These are phyloP conservation scores for Acanthurus lineatus DNA, from an alignment of 2,797 vertebrate genomes.

Conservation along the genomic window DNA sequence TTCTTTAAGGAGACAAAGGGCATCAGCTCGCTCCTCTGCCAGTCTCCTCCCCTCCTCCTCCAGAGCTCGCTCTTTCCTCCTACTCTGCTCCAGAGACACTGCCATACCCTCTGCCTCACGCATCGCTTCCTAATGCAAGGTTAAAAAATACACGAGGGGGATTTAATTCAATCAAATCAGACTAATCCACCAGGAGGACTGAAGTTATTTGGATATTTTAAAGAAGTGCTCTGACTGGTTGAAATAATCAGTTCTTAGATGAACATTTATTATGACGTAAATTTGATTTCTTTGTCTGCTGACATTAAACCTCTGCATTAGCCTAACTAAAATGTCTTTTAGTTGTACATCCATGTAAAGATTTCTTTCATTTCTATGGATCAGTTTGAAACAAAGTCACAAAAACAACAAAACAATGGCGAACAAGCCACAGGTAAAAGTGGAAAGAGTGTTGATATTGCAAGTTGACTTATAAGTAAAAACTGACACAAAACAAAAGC, in stretches of 20 bases:
- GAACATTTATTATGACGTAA: not conserved
- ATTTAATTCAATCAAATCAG: slow-evolving; percentile 20
- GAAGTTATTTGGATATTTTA: not conserved
- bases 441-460: too few species aligned
- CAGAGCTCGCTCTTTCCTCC: slow-evolving; percentile 78
- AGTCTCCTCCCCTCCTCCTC: slow-evolving; percentile 85
- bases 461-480: too few species aligned
- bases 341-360: too few species aligned
- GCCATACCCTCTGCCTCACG: slow-evolving; percentile 78
- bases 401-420: too few species aligned
- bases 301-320: not conserved
- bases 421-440: too few species aligned
- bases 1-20: slow-evolving; percentile 82
- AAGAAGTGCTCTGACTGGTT: not conserved
- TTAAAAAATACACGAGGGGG: slow-evolving; percentile 17
- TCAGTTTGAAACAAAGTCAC: too few species aligned
- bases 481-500: too few species aligned
- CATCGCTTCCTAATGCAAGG: slow-evolving; percentile 75
- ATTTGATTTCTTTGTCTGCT: not conserved
- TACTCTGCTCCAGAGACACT: slow-evolving; percentile 83
- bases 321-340: too few species aligned
- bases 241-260: not conserved
- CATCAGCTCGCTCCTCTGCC: slow-evolving; percentile 78
- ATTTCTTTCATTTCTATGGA: too few species aligned
- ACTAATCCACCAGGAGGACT: not conserved